Evolutionary conservation across 2,888 invertebrate genomes (phyloP).

Genomic region (Idaea aversata): DNA sequence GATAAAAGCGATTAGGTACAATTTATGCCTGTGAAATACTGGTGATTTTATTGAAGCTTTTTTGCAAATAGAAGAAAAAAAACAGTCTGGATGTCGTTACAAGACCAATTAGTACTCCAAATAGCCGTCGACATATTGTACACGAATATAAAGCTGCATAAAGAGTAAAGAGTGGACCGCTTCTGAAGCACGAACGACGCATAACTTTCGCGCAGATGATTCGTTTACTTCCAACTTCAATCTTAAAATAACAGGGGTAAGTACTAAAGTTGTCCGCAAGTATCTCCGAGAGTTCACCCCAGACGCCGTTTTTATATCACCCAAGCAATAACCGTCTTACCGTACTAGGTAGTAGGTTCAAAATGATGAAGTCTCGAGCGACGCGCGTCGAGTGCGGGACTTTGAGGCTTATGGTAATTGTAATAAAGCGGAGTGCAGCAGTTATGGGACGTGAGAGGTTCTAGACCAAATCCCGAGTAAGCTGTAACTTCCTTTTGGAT

Average conservation of each 20-base stretch:
- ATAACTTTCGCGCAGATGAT: conserved; percentile 63
- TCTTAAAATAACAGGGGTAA: conserved; percentile 61
- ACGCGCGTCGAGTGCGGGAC: conserved; percentile 75
- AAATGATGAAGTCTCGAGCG: conserved; percentile 70
- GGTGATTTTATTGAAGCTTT: conserved; percentile 8
- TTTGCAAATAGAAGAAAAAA: background rate
- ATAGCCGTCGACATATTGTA: conserved; percentile 76
- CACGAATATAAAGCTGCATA: conserved; percentile 57
- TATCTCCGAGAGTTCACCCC: conserved; percentile 56
- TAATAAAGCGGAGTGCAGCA: conserved; percentile 81
- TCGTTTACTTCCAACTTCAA: conserved; percentile 55
- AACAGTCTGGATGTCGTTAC: conserved; percentile 47
- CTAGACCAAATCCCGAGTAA: conserved; percentile 81
- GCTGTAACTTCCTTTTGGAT: conserved; percentile 82
- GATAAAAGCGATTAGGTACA: conserved; percentile 32
- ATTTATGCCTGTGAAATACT: conserved; percentile 29
- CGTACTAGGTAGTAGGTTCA: conserved; percentile 75
- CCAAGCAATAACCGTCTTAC: conserved; percentile 78
- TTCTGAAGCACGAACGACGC: conserved; percentile 72
- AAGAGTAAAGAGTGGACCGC: conserved; percentile 79
- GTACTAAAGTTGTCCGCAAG: conserved; percentile 64
- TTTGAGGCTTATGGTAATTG: conserved; percentile 81
- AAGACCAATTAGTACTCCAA: conserved; percentile 78
- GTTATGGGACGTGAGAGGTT: conserved; percentile 81
- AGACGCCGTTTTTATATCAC: conserved; percentile 75